Evolutionary conservation across 2,113 vertebrate species (phyloP).

Genomic region (Gnathonemus echidnorhynchus): DNA sequence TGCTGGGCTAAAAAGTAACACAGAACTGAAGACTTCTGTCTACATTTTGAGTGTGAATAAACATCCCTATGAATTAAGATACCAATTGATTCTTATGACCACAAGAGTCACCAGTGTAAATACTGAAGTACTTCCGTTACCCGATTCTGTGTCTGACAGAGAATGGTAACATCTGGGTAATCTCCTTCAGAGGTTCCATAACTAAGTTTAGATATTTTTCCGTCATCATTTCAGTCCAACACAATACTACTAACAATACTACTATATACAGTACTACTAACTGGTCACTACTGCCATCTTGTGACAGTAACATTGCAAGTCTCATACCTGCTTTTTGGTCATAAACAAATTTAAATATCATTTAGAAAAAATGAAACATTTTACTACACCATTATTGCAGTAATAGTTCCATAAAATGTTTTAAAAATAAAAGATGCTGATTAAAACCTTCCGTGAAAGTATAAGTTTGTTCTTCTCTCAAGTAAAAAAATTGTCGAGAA

Average conservation of each 20-base stretch:
- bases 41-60: neutral
- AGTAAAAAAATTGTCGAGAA: neutral
- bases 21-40: neutral
- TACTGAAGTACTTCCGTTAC: neutral
- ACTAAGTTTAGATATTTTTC: neutral
- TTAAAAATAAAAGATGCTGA: neutral
- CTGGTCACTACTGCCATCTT: constrained; percentile 36
- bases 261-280: neutral
- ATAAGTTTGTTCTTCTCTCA: neutral
- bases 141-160: neutral
- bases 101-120: neutral
- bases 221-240: neutral
- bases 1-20: neutral
- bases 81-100: neutral
- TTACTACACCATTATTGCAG: neutral
- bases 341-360: neutral
- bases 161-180: neutral
- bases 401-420: neutral
- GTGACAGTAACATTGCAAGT: constrained; percentile 18
- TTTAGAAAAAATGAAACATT: neutral
- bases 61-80: neutral
- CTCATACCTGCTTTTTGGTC: neutral
- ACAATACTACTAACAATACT: neutral
- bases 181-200: neutral
- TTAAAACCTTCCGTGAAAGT: neutral